Conservation (phyloP, 2,113 vertebrate species). For the Bos javanicus region DNA sequence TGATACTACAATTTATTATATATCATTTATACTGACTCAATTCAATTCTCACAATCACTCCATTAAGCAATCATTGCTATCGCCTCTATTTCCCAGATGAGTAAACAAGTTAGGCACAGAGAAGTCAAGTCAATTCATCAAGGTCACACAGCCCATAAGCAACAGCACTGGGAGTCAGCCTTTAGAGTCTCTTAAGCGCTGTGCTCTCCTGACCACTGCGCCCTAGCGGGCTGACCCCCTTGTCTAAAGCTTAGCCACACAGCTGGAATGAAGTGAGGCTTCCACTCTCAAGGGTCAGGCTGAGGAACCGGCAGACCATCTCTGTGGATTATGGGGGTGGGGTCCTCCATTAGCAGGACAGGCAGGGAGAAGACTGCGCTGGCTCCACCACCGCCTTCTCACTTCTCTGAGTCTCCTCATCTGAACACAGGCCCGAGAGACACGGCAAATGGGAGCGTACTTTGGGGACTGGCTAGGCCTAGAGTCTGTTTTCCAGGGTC, state of each 20-base stretch:
- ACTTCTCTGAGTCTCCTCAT: not conserved
- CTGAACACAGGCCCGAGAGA: not conserved
- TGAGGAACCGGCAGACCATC: rapidly evolving
- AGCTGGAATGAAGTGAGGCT: not conserved
- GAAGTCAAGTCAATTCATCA: not conserved
- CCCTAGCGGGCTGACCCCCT: not conserved
- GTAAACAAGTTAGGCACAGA: not conserved
- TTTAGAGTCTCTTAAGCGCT: not conserved
- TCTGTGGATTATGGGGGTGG: rapidly evolving
- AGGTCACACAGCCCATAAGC: not conserved
- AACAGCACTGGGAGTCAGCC: not conserved
- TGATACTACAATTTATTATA: not conserved
- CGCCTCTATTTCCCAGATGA: not conserved
- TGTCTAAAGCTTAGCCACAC: not conserved
- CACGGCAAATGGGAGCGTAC: not conserved
- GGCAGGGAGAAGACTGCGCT: rapidly evolving
- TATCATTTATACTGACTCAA: not conserved
- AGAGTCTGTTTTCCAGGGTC: not conserved
- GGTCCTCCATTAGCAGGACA: rapidly evolving
- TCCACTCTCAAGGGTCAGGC: too few species aligned
- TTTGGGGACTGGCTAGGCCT: not conserved
- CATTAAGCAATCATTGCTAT: not conserved
- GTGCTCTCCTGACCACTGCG: not conserved
- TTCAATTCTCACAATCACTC: not conserved
- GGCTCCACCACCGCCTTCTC: not conserved